A percentile compares a stretch with the other conserved stretches of the same genome.
Evolutionary conservation across 2,113 vertebrate genomes (phyloP).

Genomic region (Cyanistes caeruleus): DNA sequence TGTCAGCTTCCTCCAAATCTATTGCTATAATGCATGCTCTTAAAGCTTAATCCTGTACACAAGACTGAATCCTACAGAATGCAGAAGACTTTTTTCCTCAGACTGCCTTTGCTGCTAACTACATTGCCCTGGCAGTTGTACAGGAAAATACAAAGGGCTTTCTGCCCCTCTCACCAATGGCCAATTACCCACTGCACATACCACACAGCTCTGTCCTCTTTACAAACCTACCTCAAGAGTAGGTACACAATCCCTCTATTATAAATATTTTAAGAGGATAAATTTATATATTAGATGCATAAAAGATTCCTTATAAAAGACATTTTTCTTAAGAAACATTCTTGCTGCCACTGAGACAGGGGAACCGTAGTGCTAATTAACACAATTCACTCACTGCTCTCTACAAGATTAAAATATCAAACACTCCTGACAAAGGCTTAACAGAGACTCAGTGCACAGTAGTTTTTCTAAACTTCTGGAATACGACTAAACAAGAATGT

Average conservation of each 20-base stretch:
- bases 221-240: neutral
- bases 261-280: constrained; percentile 12
- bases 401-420: constrained; percentile 6
- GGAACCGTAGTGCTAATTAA: neutral
- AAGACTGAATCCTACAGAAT: neutral
- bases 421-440: neutral
- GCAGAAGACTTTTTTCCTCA: neutral
- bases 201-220: neutral
- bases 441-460: neutral
- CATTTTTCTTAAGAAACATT: neutral
- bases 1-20: neutral
- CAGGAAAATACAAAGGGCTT: neutral
- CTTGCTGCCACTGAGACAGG: neutral
- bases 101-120: neutral
- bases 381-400: neutral
- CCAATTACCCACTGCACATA: neutral
- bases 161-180: neutral
- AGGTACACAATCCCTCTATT: neutral
- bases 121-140: neutral
- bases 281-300: neutral
- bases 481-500: neutral
- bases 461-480: neutral
- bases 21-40: neutral
- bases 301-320: neutral
- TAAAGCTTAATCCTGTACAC: neutral